Base-by-base conservation (phyloP, 2,797 vertebrate genomes). In the Sebastes oblongus region DNA sequence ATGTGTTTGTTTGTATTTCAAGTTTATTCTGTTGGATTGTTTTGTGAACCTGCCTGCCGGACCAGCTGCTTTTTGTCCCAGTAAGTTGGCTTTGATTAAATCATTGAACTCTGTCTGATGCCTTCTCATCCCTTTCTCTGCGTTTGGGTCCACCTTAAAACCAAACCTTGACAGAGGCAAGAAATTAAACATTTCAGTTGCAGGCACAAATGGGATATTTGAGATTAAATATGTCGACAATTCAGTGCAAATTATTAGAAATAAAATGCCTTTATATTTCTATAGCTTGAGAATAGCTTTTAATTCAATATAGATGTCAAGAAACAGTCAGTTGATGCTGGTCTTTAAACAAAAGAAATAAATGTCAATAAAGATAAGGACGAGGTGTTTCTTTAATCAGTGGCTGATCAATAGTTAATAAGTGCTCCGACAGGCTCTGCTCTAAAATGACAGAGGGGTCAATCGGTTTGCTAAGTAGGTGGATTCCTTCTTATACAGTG, bases 331-430 rank as follows among this genome's bases (percentile, higher is more conserved):
- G 25, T 20, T 69, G 22, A 81, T 58, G 60, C n/a, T 24, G 58
- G 25, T 62, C 36, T 78, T 60, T 60, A 64, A 74, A 79, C 6
- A 32, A 60, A 78, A 82, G 20, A 72, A 2, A 54, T 25, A 27
- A 8, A 55, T 22, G 39, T 71, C 68, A 55, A 65, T 82, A 58
- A 56, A 62, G 71, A 70, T 82, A 50, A 64, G 66, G 71, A 70
- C 42, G 39, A 27, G 25, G 8, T 30, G 58, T 72, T 86, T 70
- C 58, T 61, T 58, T 52, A 54, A 66, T 67, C 64, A 55, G 42
- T 20, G 58, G n/a, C 36, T 50, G 70, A 86, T 90, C 87, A 82
- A 85, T 89, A 87, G 46, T 86, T 83, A 84, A 81, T 88, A 74
- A 87, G 77, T 65, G 72, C 68, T 83, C 64, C 80, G 70, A 84